Percentiles rank a stretch among this genome's conserved stretches.
Evolutionary conservation across 2,113 vertebrate genomes (phyloP).

Genomic region (Cavia aperea): DNA sequence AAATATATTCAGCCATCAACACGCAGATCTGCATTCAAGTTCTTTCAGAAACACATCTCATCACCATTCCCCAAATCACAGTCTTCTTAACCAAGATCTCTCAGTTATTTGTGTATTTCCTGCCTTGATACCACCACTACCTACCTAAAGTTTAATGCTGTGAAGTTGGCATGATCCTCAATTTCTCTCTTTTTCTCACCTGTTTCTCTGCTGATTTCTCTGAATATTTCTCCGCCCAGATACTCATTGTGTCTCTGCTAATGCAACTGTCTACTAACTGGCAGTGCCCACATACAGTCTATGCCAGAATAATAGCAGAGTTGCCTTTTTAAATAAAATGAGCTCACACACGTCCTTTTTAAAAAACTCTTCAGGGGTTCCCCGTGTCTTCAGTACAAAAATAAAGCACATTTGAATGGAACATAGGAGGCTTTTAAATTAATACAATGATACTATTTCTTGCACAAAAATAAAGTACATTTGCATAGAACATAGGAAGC

Average conservation of each 20-base stretch:
- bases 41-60: neutral
- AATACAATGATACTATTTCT: neutral
- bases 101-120: neutral
- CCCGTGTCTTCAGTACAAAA: neutral
- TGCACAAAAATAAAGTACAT: neutral
- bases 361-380: neutral
- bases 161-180: neutral
- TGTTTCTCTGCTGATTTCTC: neutral
- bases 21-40: neutral
- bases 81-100: neutral
- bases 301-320: neutral
- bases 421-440: neutral
- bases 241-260: neutral
- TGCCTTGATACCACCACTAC: neutral
- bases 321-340: neutral
- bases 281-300: too few relatives aligned
- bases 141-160: neutral
- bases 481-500: neutral
- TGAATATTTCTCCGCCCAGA: neutral
- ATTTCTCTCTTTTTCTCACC: neutral
- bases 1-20: neutral
- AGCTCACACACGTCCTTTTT: neutral
- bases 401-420: neutral
- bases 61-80: neutral
- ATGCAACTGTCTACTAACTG: neutral